phyloP scores from a whole-genome alignment of 1,140 invertebrate species.

The Eriocheir sinensis region DNA sequence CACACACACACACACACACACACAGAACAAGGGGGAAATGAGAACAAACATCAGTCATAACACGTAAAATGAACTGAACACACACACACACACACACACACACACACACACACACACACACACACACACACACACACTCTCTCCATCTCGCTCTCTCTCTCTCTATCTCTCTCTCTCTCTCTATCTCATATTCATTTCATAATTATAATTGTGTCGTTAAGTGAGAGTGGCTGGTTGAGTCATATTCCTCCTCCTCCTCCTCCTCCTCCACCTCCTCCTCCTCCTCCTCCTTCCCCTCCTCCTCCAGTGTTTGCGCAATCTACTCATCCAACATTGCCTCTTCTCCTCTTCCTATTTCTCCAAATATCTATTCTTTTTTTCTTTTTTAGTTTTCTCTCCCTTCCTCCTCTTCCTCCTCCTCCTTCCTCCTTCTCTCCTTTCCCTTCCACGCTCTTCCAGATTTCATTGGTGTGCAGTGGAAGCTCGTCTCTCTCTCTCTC shows the following conservation, averaged over 20 bases:
- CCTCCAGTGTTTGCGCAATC: neutral
- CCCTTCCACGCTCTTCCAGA: too few species aligned
- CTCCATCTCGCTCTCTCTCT: neutral
- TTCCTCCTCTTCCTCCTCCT: neutral
- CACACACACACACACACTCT: neutral
- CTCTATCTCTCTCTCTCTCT: neutral
- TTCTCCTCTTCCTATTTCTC: neutral
- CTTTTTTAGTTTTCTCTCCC: neutral
- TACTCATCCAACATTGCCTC: neutral
- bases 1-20: too few species aligned
- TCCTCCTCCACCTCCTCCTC: neutral
- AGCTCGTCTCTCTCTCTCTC: neutral
- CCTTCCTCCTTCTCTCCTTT: neutral
- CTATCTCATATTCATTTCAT: neutral
- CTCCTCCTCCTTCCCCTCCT: neutral
- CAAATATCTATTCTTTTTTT: neutral
- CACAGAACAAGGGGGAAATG: too few species aligned
- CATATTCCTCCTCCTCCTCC: neutral
- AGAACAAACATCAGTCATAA: neutral
- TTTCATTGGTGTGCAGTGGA: too few species aligned
- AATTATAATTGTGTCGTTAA: neutral
- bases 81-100: neutral
- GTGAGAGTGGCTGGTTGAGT: neutral
- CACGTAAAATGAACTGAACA: neutral
- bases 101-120: neutral